Base-by-base conservation (phyloP, 2,888 invertebrate species). In the Tetramorium bicarinatum region DNA sequence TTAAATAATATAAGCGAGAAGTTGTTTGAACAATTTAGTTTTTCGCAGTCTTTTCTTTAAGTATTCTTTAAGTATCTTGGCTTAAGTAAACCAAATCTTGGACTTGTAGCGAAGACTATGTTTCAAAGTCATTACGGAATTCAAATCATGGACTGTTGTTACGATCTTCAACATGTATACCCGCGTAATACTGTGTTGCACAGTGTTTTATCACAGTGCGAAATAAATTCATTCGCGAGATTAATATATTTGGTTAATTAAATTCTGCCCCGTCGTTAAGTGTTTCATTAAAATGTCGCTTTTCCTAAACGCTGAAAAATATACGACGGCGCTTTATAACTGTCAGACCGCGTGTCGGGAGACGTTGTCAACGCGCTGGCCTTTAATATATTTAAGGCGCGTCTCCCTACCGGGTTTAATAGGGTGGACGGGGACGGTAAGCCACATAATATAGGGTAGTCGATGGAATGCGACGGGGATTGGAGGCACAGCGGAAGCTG, bases 401-500 rank as follows among this genome's bases (percentile, higher is more conserved):
- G 66, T 56, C 66, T 66, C 66, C n/a, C 66, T 76, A 18, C 25
- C 44, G 66, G n/a, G 77, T 61, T 69, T 83, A 83, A 83, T 83
- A 44, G 54, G 79, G 44, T 62, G 38, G 71, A 61, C 52, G 41
- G 47, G 66, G 49, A 67, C 54, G 79, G 62, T 79, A 71, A 75
- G 74, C 71, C 62, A 75, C 54, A 77, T 77, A 83, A 83, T 77
- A 83, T 77, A 49, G 86, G 66, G 34, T 61, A 77, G 76, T 49
- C 66, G 76, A 82, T 75, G 67, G 79, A 79, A 79, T 79, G 74
- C 74, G 80, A 75, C 69, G 79, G 80, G 75, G 64, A 75, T 59
- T 71, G 49, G 83, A 82, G 76, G 75, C 59, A 69, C 61, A 66
- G 72, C 75, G 85, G 86, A 66, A 66, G 84, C 90, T 91, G 88